These are phyloP conservation scores for Enteromius afrohamiltoni DNA, from an alignment of 2,797 vertebrate genomes.

Conservation along the genomic window DNA sequence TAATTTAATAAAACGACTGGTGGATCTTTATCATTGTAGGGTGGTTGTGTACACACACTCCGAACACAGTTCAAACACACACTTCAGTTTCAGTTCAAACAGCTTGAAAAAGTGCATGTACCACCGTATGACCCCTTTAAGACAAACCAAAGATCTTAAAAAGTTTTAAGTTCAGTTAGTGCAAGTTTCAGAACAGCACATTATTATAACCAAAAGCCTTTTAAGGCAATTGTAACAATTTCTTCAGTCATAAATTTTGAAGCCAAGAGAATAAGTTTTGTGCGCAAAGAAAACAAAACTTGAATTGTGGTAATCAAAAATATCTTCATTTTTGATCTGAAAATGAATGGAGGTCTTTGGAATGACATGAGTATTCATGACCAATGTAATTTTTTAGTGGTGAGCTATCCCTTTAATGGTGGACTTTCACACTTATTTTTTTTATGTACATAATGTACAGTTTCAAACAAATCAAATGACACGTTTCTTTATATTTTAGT, in stretches of 20 bases:
- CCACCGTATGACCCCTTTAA: no score
- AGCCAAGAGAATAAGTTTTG: no score
- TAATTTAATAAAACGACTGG: no score
- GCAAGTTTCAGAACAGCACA: background rate
- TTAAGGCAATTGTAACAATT: background rate
- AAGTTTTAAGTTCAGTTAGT: no score
- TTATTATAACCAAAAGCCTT: background rate
- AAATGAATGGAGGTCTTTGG: background rate
- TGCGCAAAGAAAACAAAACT: background rate
- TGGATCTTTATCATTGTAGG: no score
- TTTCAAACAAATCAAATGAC: background rate
- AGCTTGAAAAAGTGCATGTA: no score
- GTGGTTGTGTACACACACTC: no score
- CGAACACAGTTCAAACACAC: no score
- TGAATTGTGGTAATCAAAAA: background rate
- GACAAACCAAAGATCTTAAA: no score
- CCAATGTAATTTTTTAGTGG: background rate
- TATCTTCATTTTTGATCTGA: background rate
- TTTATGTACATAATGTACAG: background rate
- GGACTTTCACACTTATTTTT: background rate
- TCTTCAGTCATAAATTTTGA: background rate
- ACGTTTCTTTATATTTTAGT: background rate
- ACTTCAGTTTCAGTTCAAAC: no score
- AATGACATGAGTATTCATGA: no score
- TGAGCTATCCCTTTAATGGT: background rate